Conservation (phyloP, 2,113 vertebrate species). For the Grus americana region DNA sequence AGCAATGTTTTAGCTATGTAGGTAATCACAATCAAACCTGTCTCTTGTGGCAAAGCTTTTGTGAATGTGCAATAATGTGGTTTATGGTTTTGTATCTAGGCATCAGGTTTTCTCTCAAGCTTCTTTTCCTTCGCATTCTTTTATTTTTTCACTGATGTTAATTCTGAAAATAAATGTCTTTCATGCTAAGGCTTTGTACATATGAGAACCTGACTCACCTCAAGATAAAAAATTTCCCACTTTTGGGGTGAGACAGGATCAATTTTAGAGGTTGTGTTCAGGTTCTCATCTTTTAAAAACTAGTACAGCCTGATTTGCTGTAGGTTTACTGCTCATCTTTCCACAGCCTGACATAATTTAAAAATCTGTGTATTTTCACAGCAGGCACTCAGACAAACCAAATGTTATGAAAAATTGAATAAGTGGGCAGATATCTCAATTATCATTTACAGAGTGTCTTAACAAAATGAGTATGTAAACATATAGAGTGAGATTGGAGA, state of each 20-base stretch:
- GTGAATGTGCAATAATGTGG: background rate
- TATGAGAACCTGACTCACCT: background rate
- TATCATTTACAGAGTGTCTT: background rate
- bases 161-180: background rate
- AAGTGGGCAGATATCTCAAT: background rate
- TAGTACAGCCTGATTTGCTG: background rate
- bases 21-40: constrained; percentile 16
- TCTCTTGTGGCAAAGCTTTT: constrained; percentile 17
- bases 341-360: background rate
- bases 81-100: background rate
- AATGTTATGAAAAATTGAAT: background rate
- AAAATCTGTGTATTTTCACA: constrained; percentile 7
- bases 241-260: background rate
- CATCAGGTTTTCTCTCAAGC: background rate
- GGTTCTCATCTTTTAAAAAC: background rate
- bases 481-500: background rate
- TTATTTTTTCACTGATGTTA: background rate
- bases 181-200: background rate
- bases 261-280: background rate
- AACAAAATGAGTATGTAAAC: background rate
- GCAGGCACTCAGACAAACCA: background rate
- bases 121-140: background rate
- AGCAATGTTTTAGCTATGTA: constrained; percentile 45
- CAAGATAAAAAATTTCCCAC: background rate
- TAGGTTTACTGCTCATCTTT: background rate